These are phyloP conservation scores for Pachycephala philippinensis DNA, from an alignment of 2,113 vertebrate genomes.

Conservation along the genomic window DNA sequence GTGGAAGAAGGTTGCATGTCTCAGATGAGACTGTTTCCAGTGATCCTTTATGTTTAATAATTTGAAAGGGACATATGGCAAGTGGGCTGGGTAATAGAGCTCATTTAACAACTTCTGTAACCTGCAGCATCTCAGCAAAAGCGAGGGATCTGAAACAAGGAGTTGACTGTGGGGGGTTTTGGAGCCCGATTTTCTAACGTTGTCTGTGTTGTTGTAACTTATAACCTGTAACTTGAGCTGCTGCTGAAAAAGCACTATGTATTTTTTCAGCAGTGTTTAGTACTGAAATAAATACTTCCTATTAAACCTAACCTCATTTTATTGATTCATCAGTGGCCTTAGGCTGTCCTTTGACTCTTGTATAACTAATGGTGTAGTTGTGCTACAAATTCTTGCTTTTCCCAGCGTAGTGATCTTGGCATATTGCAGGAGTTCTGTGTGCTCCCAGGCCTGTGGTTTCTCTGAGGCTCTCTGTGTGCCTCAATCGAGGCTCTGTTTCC, in stretches of 20 bases:
- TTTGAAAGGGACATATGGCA: constrained; percentile 29
- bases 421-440: not conserved
- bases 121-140: not conserved
- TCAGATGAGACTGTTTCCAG: not conserved
- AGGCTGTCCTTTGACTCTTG: not conserved
- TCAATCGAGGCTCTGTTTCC: constrained; percentile 45
- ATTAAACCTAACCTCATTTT: not conserved
- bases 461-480: constrained; percentile 12
- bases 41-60: not conserved
- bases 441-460: not conserved
- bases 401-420: not conserved
- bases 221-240: not conserved
- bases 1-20: fast-evolving
- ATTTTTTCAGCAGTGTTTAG: not conserved
- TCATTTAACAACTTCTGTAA: constrained; percentile 6
- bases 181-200: not conserved
- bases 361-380: not conserved
- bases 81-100: constrained; percentile 21
- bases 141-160: not conserved
- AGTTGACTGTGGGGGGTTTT: not conserved
- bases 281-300: not conserved
- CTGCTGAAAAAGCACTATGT: not conserved
- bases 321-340: not conserved
- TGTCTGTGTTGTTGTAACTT: not conserved
- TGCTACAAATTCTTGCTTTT: not conserved